Percentiles rank a stretch among this genome's conserved stretches.
phyloP scores from a whole-genome alignment of 2,113 vertebrate species.

The Perccottus glenii region DNA sequence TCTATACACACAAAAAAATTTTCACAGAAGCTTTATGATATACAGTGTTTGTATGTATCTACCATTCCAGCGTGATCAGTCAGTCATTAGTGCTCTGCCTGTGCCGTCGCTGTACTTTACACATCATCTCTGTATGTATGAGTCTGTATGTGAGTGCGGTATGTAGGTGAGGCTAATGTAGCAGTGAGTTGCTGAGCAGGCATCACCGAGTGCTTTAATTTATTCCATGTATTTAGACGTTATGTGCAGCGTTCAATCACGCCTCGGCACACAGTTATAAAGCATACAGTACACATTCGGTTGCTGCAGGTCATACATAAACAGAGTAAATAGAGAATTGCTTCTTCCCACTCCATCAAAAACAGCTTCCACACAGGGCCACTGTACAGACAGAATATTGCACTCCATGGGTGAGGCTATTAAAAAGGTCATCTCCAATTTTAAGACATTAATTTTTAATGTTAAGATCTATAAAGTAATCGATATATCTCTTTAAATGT shows the following conservation, averaged over 20 bases:
- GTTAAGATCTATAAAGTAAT: slow-evolving; percentile 79
- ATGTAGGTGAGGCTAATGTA: slow-evolving; percentile 73
- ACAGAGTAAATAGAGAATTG: slow-evolving; percentile 46
- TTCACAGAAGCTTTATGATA: too few relatives aligned
- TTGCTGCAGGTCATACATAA: slow-evolving; percentile 16
- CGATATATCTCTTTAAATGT: slow-evolving; percentile 81
- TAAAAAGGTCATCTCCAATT: slow-evolving; percentile 79
- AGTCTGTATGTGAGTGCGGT: slow-evolving; percentile 52
- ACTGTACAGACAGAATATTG: slow-evolving; percentile 21
- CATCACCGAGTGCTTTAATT: slow-evolving; percentile 66
- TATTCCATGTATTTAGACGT: slow-evolving; percentile 71
- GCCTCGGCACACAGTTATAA: slow-evolving; percentile 42
- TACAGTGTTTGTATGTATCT: too few relatives aligned
- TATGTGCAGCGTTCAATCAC: slow-evolving; percentile 61
- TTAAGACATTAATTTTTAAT: too few relatives aligned
- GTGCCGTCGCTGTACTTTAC: slow-evolving; percentile 21
- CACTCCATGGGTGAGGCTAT: slow-evolving; percentile 46
- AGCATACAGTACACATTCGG: slow-evolving; percentile 38
- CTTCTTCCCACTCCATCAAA: slow-evolving; percentile 24
- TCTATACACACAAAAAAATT: too few relatives aligned
- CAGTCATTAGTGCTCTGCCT: slow-evolving; percentile 36
- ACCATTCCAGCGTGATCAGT: slow-evolving; percentile 33
- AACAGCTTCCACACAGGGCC: slow-evolving; percentile 38
- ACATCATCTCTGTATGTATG: slow-evolving; percentile 43
- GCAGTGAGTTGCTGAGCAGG: slow-evolving; percentile 76